Evolutionary conservation across 2,113 vertebrate genomes (phyloP), one percentile per base, ranked within the genome.

Genomic region (Gallinago jamesoni): DNA sequence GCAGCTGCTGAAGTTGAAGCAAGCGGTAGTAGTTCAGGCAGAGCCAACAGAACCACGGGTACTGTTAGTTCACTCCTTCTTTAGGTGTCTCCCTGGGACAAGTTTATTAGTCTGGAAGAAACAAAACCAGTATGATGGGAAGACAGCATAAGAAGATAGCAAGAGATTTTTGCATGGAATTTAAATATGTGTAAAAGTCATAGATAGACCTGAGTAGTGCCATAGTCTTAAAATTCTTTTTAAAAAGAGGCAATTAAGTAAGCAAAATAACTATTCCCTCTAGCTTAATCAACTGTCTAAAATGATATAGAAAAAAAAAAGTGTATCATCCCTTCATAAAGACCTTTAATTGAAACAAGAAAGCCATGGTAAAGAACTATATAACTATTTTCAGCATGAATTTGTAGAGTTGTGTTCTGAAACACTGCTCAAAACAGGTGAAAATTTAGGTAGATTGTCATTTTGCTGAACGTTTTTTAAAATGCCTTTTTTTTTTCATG

Each of bases 41-140:
- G 28, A 52, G 48, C 39, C 39, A 76, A 83, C 60, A 52, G 62
- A 72, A 9, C 47, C 47, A 4, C 0, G 0, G 31, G 10, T 4
- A 6, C 1, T 2, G 0, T 28, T 45, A 3, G 30, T 27, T 35
- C 12, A 12, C 20, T 15, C 24, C 7, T 2, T 31, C 5, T 70
- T 53, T 12, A 1, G 3, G 10, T 56, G 33, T 76, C 70, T 39
- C 33, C 8, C 21, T 83, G 56, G 62, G 47, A 50, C 18, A 7
- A 19, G 60, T 3, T 47, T 33, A 10, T 37, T 37, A 55, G 20
- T 70, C 12, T n/a, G 18, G 19, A 55, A 60, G 53, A n/a, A 27
- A 8, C 28, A 50, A 93, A 82, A 37, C 20, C 25, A 20, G 0
- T 30, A 11, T 12, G 22, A 27, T 50, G n/a, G 45, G 9, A 62